phyloP scores from a whole-genome alignment of 2,113 vertebrate species.

The human (Homo sapiens) region GRCh38 chr3:170755501-170756000 shows the following conservation, averaged over 20 bases:
- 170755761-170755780: not conserved
- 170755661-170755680: not conserved
- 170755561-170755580: not conserved
- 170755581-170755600: not conserved
- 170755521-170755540: not conserved
- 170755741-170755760: not conserved
- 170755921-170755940: not conserved
- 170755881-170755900: not conserved
- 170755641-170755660: no score
- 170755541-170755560: not conserved
- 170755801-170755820: not conserved
- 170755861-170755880: not conserved
- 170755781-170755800: not conserved
- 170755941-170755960: not conserved
- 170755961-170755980: not conserved
- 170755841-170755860: not conserved
- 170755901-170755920: not conserved
- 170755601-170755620: rapidly evolving
- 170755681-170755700: not conserved
- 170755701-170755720: not conserved
- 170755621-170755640: not conserved
- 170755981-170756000: not conserved
- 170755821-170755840: not conserved
- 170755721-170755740: not conserved
- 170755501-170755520: not conserved